Evolutionary conservation across 2,888 invertebrate species (phyloP).

Genomic region (Neoitamus cyanurus): DNA sequence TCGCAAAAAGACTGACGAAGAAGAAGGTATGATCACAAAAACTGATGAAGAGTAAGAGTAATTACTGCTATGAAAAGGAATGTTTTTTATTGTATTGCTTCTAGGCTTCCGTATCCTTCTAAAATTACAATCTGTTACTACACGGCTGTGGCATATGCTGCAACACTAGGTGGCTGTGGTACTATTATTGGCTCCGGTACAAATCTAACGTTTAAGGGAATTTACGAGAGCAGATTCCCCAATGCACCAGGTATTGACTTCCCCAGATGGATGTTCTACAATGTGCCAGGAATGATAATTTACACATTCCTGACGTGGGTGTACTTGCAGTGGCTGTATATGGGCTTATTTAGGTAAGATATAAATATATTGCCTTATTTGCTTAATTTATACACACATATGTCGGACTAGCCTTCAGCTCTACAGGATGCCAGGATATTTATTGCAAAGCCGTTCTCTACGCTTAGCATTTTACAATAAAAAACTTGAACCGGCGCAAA

Average conservation of each 20-base stretch:
- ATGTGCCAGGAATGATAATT: slow-evolving; percentile 84
- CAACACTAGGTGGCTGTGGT: slow-evolving; percentile 83
- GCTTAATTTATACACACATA: too few relatives aligned
- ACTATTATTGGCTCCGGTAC: slow-evolving; percentile 84
- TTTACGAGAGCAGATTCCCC: slow-evolving; percentile 76
- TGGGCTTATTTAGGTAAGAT: slow-evolving; percentile 77
- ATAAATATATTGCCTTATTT: not conserved
- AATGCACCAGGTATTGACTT: slow-evolving; percentile 74
- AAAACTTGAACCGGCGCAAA: too few relatives aligned
- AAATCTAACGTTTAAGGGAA: slow-evolving; percentile 85
- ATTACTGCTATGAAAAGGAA: not conserved
- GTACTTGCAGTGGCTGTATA: slow-evolving; percentile 82
- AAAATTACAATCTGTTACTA: slow-evolving; percentile 83
- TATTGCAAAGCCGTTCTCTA: too few relatives aligned
- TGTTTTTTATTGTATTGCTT: slow-evolving; percentile 46
- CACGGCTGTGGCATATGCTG: slow-evolving; percentile 82
- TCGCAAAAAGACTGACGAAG: slow-evolving; percentile 58
- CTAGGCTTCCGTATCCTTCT: slow-evolving; percentile 74
- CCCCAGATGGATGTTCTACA: slow-evolving; percentile 88
- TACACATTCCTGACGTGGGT: slow-evolving; percentile 82
- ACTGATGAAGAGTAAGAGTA: slow-evolving; percentile 64
- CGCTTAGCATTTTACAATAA: too few relatives aligned
- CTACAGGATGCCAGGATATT: too few relatives aligned
- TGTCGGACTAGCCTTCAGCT: too few relatives aligned
- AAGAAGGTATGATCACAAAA: slow-evolving; percentile 58